These are phyloP conservation scores for crab-eating macaque (Macaca fascicularis) DNA, from an alignment of 2,113 vertebrate species.

Conservation along the genomic window DNA sequence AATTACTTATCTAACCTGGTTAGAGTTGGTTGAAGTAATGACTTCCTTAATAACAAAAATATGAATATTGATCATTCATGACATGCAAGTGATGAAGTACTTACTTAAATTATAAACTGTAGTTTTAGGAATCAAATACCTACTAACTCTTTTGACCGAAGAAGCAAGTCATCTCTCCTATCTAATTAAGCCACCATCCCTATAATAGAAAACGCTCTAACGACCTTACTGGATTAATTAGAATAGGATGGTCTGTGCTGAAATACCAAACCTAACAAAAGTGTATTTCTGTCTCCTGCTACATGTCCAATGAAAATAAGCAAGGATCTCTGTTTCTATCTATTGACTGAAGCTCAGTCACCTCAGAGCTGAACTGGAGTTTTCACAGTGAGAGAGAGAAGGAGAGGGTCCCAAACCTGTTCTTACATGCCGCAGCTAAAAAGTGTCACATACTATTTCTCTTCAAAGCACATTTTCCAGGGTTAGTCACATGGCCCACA, in stretches of 20 bases:
- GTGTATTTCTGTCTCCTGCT: not conserved
- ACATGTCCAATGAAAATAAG: not conserved
- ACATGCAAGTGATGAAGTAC: not conserved
- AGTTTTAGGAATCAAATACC: not conserved
- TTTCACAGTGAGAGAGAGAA: not conserved
- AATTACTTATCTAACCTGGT: not conserved
- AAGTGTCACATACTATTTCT: not conserved
- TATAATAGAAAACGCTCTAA: not conserved
- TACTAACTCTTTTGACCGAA: not conserved
- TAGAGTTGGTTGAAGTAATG: not conserved
- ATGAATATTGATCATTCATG: not conserved
- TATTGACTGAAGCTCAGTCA: not conserved
- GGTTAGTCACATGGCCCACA: not conserved
- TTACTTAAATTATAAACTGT: constrained; percentile 1
- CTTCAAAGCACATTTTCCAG: not conserved
- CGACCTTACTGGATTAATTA: not conserved
- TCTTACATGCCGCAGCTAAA: not conserved
- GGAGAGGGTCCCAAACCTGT: not conserved
- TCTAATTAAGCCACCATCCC: not conserved
- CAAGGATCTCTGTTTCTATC: not conserved
- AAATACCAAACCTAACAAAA: not conserved
- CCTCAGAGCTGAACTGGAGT: not conserved
- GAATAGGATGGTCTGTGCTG: not conserved
- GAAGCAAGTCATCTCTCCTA: not conserved
- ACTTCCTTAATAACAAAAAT: not conserved